phyloP scores from a whole-genome alignment of 1,140 invertebrate genomes.

The Pseudomyrmex flavicornis region DNA sequence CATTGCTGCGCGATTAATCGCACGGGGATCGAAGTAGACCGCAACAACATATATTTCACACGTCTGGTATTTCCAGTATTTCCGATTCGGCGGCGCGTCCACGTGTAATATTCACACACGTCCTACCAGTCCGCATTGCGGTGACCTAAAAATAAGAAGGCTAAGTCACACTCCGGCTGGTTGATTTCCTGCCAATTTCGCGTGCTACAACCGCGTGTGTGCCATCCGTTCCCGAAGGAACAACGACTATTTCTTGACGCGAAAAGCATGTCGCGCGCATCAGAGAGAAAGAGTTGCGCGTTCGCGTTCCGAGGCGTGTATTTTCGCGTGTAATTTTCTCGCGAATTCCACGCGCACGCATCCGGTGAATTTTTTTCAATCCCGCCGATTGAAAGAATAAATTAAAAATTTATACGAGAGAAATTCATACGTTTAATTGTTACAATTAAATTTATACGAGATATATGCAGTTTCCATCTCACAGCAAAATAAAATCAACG shows the following conservation, averaged over 20 bases:
- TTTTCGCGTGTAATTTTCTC: no score
- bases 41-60: not conserved
- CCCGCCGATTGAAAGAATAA: not conserved
- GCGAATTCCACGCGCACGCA: no score
- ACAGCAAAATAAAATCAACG: not conserved
- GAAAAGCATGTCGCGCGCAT: not conserved
- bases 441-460: no score
- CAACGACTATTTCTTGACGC: not conserved
- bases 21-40: no score
- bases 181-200: conserved; percentile 79
- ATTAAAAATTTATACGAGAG: not conserved
- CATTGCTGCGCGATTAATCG: not conserved
- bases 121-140: conserved; percentile 69
- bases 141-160: conserved; percentile 75
- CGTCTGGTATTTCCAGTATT: not conserved
- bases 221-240: conserved; percentile 16
- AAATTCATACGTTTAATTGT: not conserved
- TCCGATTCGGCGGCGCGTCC: not conserved
- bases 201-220: not conserved
- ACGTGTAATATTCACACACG: not conserved
- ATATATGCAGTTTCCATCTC: not conserved
- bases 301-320: no score
- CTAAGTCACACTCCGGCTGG: conserved; percentile 58
- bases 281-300: not conserved
- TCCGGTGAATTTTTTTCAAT: no score